Evolutionary conservation across 2,888 invertebrate genomes (phyloP).

Genomic region (Tenthredo amoena): DNA sequence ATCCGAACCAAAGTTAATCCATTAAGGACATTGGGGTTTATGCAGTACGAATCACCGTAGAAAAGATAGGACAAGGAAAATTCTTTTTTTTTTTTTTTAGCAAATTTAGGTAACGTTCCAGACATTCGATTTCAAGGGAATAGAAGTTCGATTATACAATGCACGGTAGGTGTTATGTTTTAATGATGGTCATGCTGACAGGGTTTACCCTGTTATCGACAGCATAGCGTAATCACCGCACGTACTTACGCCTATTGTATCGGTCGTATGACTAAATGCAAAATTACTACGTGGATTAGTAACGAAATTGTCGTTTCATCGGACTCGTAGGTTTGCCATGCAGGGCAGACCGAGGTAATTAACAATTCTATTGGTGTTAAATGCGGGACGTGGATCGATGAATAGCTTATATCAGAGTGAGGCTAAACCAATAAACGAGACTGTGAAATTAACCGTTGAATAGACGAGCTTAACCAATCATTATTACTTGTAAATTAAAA

Average conservation of each 20-base stretch:
- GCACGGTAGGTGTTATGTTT: neutral
- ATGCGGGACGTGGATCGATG: constrained; percentile 11
- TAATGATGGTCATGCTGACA: neutral
- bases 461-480: neutral
- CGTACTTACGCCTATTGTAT: constrained; percentile 26
- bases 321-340: neutral
- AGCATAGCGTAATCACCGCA: constrained; percentile 21
- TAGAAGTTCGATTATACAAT: neutral
- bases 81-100: neutral
- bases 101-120: neutral
- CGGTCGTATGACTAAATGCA: constrained; percentile 29
- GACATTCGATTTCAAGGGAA: neutral
- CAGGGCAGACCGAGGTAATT: constrained; percentile 32
- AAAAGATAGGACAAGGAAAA: neutral
- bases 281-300: constrained; percentile 43
- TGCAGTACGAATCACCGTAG: neutral
- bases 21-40: constrained; percentile 3
- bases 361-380: constrained; percentile 48
- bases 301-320: constrained; percentile 31
- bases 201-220: constrained; percentile 26
- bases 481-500: neutral
- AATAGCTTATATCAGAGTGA: constrained; percentile 19
- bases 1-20: constrained; percentile 14
- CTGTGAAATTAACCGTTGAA: constrained; percentile 6
- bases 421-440: constrained; percentile 15